Base-by-base conservation (phyloP, 1,140 invertebrate genomes). In the Pantala flavescens region DNA sequence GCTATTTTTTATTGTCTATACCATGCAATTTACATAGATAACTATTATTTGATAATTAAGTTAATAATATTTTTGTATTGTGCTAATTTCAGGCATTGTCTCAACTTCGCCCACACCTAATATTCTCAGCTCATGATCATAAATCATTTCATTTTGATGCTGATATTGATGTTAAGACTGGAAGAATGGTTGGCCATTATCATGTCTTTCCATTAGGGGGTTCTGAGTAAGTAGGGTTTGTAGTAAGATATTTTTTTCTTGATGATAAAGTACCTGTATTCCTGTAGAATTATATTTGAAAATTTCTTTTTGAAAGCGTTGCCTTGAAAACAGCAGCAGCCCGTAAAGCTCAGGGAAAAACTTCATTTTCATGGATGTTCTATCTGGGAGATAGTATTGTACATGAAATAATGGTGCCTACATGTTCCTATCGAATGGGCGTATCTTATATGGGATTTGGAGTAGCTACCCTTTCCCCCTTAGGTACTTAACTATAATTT, bases 371-470 rank as follows among this genome's bases (percentile, higher is more conserved):
- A 19, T 63, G 49, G 49, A 63, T 63, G 49, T 83, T 84, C 71
- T 80, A 82, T 72, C 80, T 87, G 72, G 82, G 84, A 71, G 79
- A 82, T 75, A 82, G 82, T n/a, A 83, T 85, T 76, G 83, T 91
- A 77, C 88, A 93, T 80, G 95, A 98, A 85, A 88, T 98, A 63
- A 88, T 91, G 82, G 91, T 96, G 74, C 96, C 96, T 2, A 96
- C 95, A 0, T 96, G 93, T 82, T 97, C 94, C 7, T 98, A 98
- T 82, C 87, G 96, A 80, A 98, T 98, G 95, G 95, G 95, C 1
- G 91, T 90, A 23, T 78, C 80, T 12, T 84, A 91, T 76, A 94
- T 95, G 81, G 95, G 94, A 21, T 96, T 91, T 84, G 94, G 93
- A 55, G 88, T 89, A 77, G 91, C 91, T 7, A 84, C 93, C 74